Percentiles rank a stretch among this genome's conserved stretches.
phyloP scores from a whole-genome alignment of 2,113 vertebrate species.

The Heptranchias perlo region DNA sequence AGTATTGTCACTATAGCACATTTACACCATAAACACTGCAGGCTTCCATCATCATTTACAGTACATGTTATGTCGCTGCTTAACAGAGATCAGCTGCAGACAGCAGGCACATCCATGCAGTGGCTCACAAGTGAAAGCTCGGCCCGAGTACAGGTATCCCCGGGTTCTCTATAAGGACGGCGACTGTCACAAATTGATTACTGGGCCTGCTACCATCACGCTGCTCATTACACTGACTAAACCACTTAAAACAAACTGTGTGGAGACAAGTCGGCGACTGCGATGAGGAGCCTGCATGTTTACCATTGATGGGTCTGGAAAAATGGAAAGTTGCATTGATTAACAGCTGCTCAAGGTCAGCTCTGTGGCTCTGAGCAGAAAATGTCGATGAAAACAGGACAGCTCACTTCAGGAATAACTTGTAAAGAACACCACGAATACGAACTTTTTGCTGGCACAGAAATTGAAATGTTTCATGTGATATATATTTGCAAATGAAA shows the following conservation, averaged over 20 bases:
- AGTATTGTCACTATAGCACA: neutral
- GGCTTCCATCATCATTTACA: neutral
- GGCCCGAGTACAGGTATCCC: neutral
- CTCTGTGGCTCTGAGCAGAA: neutral
- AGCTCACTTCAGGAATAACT: neutral
- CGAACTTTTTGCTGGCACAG: neutral
- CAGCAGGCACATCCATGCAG: too few species aligned
- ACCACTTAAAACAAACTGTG: neutral
- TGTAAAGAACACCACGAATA: neutral
- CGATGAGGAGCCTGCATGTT: neutral
- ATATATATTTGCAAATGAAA: neutral
- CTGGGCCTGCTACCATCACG: neutral
- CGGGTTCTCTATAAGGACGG: neutral
- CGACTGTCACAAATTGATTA: neutral
- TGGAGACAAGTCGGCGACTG: neutral
- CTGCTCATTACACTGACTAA: neutral
- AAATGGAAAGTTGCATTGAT: neutral
- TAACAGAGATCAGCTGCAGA: neutral
- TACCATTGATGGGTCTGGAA: neutral
- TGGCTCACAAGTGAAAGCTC: too few species aligned
- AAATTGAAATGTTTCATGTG: neutral
- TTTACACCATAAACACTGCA: neutral
- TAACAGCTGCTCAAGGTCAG: constrained; percentile 23
- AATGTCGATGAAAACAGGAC: too few species aligned
- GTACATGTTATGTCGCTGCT: neutral